Evolutionary conservation across 2,113 vertebrate species (phyloP).

Genomic region (Enhydra lutris): DNA sequence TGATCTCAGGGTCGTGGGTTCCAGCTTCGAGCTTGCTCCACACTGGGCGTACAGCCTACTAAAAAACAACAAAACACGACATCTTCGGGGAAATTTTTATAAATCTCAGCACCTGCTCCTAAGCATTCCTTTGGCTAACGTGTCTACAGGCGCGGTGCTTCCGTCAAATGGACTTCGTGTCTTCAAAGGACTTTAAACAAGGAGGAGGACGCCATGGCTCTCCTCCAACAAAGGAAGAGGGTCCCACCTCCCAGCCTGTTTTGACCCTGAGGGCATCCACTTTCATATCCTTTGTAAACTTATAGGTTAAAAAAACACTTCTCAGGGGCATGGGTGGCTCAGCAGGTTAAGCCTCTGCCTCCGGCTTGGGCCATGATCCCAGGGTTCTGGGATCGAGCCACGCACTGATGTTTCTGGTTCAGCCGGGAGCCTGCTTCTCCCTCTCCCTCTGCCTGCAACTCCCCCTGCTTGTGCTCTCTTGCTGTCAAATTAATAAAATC

Average conservation of each 20-base stretch:
- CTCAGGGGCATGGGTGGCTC: not conserved
- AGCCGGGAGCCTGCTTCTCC: too few relatives aligned
- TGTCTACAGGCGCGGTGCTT: not conserved
- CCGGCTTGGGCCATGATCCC: too few relatives aligned
- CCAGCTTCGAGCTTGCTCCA: not conserved
- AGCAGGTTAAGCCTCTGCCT: too few relatives aligned
- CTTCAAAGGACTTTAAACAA: not conserved
- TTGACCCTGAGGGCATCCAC: not conserved
- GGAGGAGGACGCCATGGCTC: not conserved
- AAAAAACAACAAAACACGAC: not conserved
- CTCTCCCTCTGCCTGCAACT: too few relatives aligned
- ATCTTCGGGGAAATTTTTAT: not conserved
- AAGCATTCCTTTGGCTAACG: not conserved
- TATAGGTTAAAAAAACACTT: not conserved
- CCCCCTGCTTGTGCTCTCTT: too few relatives aligned
- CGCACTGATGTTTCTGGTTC: too few relatives aligned
- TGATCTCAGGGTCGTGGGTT: not conserved
- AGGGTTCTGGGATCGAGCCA: too few relatives aligned
- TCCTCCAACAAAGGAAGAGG: not conserved
- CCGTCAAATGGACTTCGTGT: not conserved
- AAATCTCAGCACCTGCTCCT: not conserved
- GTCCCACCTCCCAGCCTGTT: not conserved
- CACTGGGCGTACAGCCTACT: not conserved
- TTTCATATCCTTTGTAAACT: not conserved
- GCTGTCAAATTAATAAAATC: too few relatives aligned